Evolutionary conservation across 2,888 invertebrate genomes (phyloP).

Genomic region (Macrophya annulata): DNA sequence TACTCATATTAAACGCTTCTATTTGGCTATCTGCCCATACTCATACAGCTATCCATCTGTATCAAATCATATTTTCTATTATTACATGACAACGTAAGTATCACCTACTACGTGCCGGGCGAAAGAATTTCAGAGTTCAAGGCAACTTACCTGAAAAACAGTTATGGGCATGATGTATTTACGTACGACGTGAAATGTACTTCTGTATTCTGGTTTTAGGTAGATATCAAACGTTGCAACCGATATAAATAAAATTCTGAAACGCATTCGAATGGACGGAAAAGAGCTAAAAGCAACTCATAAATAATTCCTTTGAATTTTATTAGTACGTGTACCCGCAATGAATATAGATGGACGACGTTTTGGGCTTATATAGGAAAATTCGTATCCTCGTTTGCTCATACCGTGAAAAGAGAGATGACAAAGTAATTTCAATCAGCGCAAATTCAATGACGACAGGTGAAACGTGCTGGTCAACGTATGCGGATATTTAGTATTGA

Average conservation of each 20-base stretch:
- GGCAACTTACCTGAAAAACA: not conserved
- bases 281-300: not conserved
- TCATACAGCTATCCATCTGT: not conserved
- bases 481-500: conserved; percentile 21
- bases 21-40: not conserved
- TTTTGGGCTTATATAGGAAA: conserved; percentile 5
- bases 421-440: conserved; percentile 36
- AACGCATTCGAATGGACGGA: not conserved
- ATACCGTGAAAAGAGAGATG: not conserved
- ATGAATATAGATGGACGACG: conserved; percentile 31
- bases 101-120: not conserved
- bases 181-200: no score
- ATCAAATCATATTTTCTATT: not conserved
- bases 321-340: not conserved
- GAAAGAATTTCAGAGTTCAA: not conserved
- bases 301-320: conserved; percentile 17
- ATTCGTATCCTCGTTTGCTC: conserved; percentile 30
- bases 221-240: not conserved
- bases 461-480: not conserved
- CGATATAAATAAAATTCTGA: not conserved
- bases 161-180: not conserved
- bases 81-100: not conserved
- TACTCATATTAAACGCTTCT: not conserved
- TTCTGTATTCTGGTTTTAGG: not conserved
- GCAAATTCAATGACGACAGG: conserved; percentile 24